Base-by-base conservation (phyloP, 1,140 invertebrate species). In the Drosophila ercepeae region DNA sequence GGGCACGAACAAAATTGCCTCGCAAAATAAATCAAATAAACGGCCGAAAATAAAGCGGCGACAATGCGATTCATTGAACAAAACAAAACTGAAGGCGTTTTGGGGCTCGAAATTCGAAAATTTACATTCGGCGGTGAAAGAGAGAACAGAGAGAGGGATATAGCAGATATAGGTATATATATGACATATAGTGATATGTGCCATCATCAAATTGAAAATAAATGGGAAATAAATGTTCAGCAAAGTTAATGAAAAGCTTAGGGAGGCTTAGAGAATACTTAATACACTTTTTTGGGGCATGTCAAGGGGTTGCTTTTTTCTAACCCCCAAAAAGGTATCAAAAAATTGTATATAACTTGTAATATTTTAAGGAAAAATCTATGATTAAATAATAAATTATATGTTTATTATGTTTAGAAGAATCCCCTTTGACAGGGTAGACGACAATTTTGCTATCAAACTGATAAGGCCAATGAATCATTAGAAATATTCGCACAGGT, bases 11-110 rank as follows among this genome's bases (percentile, higher is more conserved):
- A n/a, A 46, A 71, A 58, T 57, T 57, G 51, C 6, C 32, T 16
- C 0, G 49, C 41, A 25, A 77, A 78, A 82, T 77, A 76, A 83
- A 77, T 69, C 54, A 69, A 67, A 60, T 59, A 78, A 78, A 75
- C 42, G 70, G 54, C 60, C 57, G 73, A 73, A 73, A 70, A 58
- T 70, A 39, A 49, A 58, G 25, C 11, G 7, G 44, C 65, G 68
- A 73, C 71, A 64, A 52, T 23, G 68, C 61, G 65, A 60, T 77
- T 64, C 78, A 82, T 78, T 65, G 69, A 83, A 78, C 78, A 61
- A 60, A 83, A 53, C 74, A 71, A 59, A 82, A 78, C 58, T 53
- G 74, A 83, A 61, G 50, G 39, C 39, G 57, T 16, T 25, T 51
- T 25, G 23, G 57, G 32, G 39, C 14, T 7, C n/a, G 19, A 50